Conservation (phyloP, 2,113 vertebrate species). For the Thomomys bottae region DNA sequence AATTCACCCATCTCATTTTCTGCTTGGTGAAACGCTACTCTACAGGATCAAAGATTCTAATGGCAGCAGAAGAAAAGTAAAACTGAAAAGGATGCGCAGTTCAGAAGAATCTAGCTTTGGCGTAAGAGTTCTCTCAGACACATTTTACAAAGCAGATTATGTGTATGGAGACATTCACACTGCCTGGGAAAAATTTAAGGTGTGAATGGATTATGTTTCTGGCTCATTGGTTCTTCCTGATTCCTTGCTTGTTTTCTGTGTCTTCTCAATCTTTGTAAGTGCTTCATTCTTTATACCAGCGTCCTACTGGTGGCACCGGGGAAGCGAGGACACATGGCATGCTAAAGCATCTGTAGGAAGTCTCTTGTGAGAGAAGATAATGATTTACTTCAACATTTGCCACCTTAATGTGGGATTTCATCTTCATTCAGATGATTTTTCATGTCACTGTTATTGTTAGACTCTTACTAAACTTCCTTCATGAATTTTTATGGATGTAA, state of each 20-base stretch:
- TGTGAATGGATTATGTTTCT: not conserved
- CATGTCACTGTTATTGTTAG: not conserved
- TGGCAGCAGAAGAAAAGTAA: not conserved
- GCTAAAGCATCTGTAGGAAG: slow-evolving; percentile 7
- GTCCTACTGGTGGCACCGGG: not conserved
- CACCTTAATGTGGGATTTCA: slow-evolving; percentile 52
- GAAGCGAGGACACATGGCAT: slow-evolving; percentile 9
- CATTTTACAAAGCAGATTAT: slow-evolving; percentile 24
- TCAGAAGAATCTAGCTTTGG: slow-evolving; percentile 32
- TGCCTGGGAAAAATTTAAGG: not conserved
- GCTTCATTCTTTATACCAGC: not conserved
- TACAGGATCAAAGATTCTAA: not conserved
- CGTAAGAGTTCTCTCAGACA: not conserved
- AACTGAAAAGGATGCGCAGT: not conserved
- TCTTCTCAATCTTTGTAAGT: not conserved
- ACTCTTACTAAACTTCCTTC: slow-evolving; percentile 44
- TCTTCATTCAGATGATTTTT: not conserved
- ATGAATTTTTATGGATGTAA: not conserved
- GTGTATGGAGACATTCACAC: too few species aligned
- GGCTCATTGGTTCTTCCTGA: not conserved
- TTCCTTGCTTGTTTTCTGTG: not conserved
- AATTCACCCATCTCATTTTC: not conserved
- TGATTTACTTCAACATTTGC: slow-evolving; percentile 45
- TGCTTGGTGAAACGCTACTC: not conserved
- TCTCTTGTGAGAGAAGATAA: slow-evolving; percentile 49